Evolutionary conservation across 2,797 vertebrate species (phyloP), one percentile per base, ranked within the genome.

Genomic region (Intellagama lesueurii): DNA sequence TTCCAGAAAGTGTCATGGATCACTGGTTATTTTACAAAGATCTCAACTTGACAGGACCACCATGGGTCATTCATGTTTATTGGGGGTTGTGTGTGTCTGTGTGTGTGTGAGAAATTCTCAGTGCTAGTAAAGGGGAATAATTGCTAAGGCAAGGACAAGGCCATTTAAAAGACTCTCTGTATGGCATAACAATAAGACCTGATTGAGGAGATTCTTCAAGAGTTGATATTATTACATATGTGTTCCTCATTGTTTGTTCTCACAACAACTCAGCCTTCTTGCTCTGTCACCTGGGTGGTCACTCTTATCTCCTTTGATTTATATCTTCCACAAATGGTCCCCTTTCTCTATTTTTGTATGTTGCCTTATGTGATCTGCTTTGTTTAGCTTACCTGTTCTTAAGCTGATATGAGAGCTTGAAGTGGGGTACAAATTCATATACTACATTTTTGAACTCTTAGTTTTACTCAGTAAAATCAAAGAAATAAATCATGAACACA

Each of bases 141-240:
- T 70, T 82, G 81, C 78, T 44, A 82, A 84, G 86, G 83, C 52
- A 26, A 17, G 47, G 0, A 73, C 5, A 92, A 92, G 96, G 92
- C 93, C 87, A 60, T 80, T 85, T 80, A 80, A 64, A 8, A 60
- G 78, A 75, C 56, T 35, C 56, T 86, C 40, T 32, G 86, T 89
- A 91, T 87, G 40, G 28, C 85, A 82, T 75, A 89, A 84, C 81
- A 87, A 49, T 69, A 52, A 93, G 87, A 66, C 70, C 2, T 1
- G 1, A 86, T 93, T n/a, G 6, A 94, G 68, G 89, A 93, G 90
- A 96, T 95, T 85, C 96, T 94, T 95, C 96, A 94, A 93, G 86
- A 97, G 97, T 98, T 98, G 97, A 96, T 98, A 96, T 97, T 98
- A 97, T 97, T 98, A 97, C 98, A 98, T 98, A 97, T 98, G 98